Conservation (phyloP, 1,140 invertebrate genomes). For the Psix sp. region DNA sequence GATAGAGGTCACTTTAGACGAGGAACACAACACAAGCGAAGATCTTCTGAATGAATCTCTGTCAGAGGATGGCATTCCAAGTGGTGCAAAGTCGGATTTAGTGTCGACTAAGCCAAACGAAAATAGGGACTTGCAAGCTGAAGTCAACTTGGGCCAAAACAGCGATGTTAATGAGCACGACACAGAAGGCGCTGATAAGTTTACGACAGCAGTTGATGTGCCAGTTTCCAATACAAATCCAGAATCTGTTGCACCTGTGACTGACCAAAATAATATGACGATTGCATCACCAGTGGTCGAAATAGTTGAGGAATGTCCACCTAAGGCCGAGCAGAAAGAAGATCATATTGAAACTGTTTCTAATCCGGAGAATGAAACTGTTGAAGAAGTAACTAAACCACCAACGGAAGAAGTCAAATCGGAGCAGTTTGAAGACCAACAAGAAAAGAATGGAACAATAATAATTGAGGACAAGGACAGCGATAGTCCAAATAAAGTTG, state of each 20-base stretch:
- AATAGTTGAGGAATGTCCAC: not conserved
- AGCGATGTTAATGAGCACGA: conserved; percentile 12
- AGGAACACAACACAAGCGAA: conserved; percentile 69
- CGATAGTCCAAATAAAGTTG: too few relatives aligned
- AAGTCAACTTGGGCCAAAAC: conserved; percentile 17
- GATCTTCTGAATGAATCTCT: conserved; percentile 67
- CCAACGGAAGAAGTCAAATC: too few relatives aligned
- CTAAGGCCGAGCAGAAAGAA: too few relatives aligned
- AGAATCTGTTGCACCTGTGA: conserved; percentile 38
- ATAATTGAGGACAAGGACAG: too few relatives aligned
- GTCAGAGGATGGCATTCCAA: conserved; percentile 61
- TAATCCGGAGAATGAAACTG: too few relatives aligned
- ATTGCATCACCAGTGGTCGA: conserved; percentile 38
- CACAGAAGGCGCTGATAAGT: conserved; percentile 39
- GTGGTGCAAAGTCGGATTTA: conserved; percentile 30
- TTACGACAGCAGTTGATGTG: conserved; percentile 42
- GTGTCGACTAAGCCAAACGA: conserved; percentile 15
- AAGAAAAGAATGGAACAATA: too few relatives aligned
- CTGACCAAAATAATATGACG: conserved; percentile 59
- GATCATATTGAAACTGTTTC: too few relatives aligned
- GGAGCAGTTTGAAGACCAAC: too few relatives aligned
- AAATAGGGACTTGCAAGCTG: conserved; percentile 10
- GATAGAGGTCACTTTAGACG: conserved; percentile 39
- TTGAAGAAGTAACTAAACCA: too few relatives aligned
- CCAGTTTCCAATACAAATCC: conserved; percentile 40